Evolutionary conservation across 2,113 vertebrate species (phyloP).

Genomic region (Callipepla squamata): DNA sequence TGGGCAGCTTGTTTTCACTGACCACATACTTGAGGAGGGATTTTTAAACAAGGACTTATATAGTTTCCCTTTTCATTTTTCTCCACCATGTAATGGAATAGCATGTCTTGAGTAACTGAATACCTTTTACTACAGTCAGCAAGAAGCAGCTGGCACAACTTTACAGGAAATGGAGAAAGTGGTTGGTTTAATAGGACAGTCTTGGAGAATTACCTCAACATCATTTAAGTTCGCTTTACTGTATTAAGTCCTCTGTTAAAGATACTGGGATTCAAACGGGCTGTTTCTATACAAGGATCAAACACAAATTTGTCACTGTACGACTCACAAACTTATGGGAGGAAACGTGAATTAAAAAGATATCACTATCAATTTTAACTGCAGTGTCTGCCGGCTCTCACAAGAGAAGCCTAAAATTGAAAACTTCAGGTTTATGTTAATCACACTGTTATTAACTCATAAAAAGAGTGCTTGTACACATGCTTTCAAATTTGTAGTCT

Average conservation of each 20-base stretch:
- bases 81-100: neutral
- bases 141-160: neutral
- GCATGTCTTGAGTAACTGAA: neutral
- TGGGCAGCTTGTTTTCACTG: neutral
- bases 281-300: neutral
- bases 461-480: neutral
- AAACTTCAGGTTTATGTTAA: neutral
- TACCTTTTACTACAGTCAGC: neutral
- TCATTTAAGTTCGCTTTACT: neutral
- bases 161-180: slow-evolving; percentile 24
- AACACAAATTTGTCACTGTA: neutral
- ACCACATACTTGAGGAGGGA: neutral
- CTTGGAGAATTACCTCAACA: neutral
- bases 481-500: neutral
- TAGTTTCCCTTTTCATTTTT: neutral
- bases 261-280: neutral
- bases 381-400: neutral
- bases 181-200: neutral
- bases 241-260: neutral
- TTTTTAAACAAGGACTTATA: neutral
- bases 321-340: neutral
- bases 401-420: neutral
- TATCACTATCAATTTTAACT: neutral
- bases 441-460: neutral
- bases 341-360: neutral